Evolutionary conservation across 2,797 vertebrate species (phyloP), one percentile per base, ranked within the genome.

Genomic region (Betta splendens): DNA sequence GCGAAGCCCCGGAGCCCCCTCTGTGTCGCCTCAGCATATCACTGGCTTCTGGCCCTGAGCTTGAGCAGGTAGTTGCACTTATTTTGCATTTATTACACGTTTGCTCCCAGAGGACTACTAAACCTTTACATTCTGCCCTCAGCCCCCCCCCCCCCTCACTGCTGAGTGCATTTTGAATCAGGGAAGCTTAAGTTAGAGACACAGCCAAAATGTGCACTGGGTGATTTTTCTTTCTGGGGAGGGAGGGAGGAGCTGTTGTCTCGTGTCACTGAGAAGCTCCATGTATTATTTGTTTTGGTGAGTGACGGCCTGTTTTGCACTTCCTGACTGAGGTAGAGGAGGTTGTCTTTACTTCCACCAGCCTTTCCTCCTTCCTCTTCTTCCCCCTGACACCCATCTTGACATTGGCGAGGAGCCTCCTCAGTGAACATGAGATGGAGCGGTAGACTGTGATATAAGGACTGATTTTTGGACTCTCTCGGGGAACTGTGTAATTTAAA

Each of bases 161-260:
- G 44, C 78, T 80, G 79, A 77, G 85, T 86, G 87, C 86, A 90
- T 86, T 86, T 87, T 83, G 70, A 91, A 88, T 92, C 89, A 91
- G 90, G 89, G 90, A 91, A 62, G 86, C 78, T 79, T 75, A 77
- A 67, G 77, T 85, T 83, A 70, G 72, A 83, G 72, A 84, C 55
- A 26, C 53, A 66, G 77, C 86, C 63, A 75, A 85, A 78, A 65
- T 25, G 81, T 86, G 84, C 72, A 69, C 83, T 72, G 54, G 60
- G 64, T 51, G 36, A 5, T 1, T 69, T 43, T 63, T 49, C 38
- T 16, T 17, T 17, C 11, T 5, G 13, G 11, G 3, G 10, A 13
- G 12, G 8, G 32, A n/a, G n/a, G n/a, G n/a, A n/a, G n/a, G n/a
- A n/a, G n/a, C n/a, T n/a, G n/a, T n/a, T n/a, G n/a, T n/a, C n/a